Percentiles rank a stretch among this genome's conserved stretches.
phyloP scores from a whole-genome alignment of 2,888 invertebrate species.

The Euplagia quadripunctaria region DNA sequence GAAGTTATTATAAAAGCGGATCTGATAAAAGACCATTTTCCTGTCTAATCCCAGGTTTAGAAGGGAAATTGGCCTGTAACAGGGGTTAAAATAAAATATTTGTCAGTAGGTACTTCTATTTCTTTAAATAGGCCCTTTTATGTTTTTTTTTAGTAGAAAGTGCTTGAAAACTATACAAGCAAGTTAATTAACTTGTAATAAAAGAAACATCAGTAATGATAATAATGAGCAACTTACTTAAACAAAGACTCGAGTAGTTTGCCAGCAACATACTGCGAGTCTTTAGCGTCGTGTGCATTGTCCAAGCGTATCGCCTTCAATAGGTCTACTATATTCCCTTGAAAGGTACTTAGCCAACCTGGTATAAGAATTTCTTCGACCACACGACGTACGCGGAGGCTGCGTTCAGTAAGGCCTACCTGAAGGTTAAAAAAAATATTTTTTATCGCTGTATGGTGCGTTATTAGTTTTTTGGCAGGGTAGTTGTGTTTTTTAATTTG shows the following conservation, averaged over 20 bases:
- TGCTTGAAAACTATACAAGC: not conserved
- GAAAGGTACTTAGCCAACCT: slow-evolving; percentile 92
- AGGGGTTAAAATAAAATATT: too few species aligned
- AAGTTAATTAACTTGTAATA: not conserved
- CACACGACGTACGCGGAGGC: slow-evolving; percentile 79
- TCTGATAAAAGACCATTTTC: too few species aligned
- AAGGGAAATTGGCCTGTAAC: too few species aligned
- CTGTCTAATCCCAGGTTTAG: too few species aligned
- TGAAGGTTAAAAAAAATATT: slow-evolving; percentile 38
- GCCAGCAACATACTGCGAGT: slow-evolving; percentile 83
- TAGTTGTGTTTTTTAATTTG: too few species aligned
- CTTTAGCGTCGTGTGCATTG: slow-evolving; percentile 81
- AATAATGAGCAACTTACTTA: slow-evolving; percentile 67
- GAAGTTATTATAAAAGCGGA: too few species aligned
- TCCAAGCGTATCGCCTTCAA: slow-evolving; percentile 92
- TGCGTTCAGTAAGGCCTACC: slow-evolving; percentile 83
- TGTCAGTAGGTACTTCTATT: too few species aligned
- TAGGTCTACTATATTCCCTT: slow-evolving; percentile 91
- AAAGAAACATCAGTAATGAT: not conserved
- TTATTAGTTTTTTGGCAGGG: too few species aligned
- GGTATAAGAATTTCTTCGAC: slow-evolving; percentile 89
- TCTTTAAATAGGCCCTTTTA: too few species aligned
- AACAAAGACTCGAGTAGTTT: slow-evolving; percentile 82
- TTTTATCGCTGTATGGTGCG: not conserved
- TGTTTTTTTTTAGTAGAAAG: too few species aligned